phyloP scores from a whole-genome alignment of 2,797 vertebrate genomes.

The Acanthopagrus latus region DNA sequence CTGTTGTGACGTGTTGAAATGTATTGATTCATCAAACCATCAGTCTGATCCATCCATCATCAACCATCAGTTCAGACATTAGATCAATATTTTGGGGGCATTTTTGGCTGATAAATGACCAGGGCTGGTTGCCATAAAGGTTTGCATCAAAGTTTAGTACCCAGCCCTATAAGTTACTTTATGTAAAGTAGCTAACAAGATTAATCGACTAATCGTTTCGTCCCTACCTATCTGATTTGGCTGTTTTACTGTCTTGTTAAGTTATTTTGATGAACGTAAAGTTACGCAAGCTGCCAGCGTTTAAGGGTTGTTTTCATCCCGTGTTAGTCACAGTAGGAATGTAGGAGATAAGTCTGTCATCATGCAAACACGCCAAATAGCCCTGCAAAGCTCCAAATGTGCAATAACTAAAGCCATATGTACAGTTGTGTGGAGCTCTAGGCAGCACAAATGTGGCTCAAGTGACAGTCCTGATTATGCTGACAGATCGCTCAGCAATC shows the following conservation, averaged over 20 bases:
- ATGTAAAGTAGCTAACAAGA: too few relatives aligned
- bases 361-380: constrained; percentile 61
- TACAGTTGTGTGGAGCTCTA: constrained; percentile 17
- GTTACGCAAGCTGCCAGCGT: constrained; percentile 53
- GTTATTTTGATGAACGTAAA: constrained; percentile 1
- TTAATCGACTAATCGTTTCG: too few relatives aligned
- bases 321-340: constrained; percentile 67
- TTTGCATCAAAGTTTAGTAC: too few relatives aligned
- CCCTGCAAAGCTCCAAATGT: constrained; percentile 54
- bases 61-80: too few relatives aligned
- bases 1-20: not conserved
- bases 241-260: too few relatives aligned
- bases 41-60: too few relatives aligned
- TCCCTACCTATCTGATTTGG: too few relatives aligned
- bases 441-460: constrained; percentile 26
- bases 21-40: not conserved
- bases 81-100: too few relatives aligned
- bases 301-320: constrained; percentile 55
- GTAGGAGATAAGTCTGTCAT: constrained; percentile 70
- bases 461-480: constrained; percentile 38
- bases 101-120: too few relatives aligned
- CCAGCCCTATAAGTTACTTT: too few relatives aligned
- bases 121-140: too few relatives aligned
- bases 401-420: constrained; percentile 76
- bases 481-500: constrained; percentile 34